phyloP scores from a whole-genome alignment of 1,140 invertebrate genomes.

The Zaprionus davidi region DNA sequence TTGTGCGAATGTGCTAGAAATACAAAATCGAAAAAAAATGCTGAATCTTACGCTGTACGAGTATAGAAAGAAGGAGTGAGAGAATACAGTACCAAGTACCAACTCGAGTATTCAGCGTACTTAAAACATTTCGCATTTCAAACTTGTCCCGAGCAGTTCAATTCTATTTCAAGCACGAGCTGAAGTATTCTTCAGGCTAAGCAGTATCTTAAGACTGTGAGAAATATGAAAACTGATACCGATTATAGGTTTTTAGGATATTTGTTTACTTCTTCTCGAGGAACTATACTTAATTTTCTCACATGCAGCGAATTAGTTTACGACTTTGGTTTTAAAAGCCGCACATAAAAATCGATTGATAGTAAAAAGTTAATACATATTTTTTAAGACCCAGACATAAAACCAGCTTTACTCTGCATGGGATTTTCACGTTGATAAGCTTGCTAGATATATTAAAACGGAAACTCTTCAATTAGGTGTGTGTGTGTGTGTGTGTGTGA shows the following conservation, averaged over 20 bases:
- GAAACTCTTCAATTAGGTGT: slow-evolving; percentile 22
- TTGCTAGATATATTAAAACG: slow-evolving; percentile 15
- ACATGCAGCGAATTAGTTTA: slow-evolving; percentile 7
- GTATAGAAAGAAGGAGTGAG: not conserved
- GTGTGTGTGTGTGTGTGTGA: not conserved
- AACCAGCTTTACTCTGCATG: not conserved
- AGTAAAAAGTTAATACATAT: slow-evolving; percentile 5
- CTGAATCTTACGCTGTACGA: not conserved
- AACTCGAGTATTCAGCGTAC: slow-evolving; percentile 1
- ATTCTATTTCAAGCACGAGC: not conserved
- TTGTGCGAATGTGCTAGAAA: not conserved
- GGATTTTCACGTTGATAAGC: slow-evolving; percentile 13
- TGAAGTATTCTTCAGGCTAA: not conserved
- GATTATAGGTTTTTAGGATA: not conserved
- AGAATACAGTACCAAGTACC: not conserved
- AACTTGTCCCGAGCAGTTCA: not conserved
- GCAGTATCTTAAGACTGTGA: not conserved
- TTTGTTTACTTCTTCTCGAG: not conserved
- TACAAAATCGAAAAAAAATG: not conserved
- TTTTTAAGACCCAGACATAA: slow-evolving; percentile 8
- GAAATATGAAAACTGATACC: not conserved
- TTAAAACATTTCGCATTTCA: not conserved
- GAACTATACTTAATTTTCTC: slow-evolving; percentile 1
- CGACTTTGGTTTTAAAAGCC: slow-evolving; percentile 1
- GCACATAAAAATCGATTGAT: slow-evolving; percentile 3